Evolutionary conservation across 2,113 vertebrate genomes (phyloP).

Genomic region (Dascyllus trimaculatus): DNA sequence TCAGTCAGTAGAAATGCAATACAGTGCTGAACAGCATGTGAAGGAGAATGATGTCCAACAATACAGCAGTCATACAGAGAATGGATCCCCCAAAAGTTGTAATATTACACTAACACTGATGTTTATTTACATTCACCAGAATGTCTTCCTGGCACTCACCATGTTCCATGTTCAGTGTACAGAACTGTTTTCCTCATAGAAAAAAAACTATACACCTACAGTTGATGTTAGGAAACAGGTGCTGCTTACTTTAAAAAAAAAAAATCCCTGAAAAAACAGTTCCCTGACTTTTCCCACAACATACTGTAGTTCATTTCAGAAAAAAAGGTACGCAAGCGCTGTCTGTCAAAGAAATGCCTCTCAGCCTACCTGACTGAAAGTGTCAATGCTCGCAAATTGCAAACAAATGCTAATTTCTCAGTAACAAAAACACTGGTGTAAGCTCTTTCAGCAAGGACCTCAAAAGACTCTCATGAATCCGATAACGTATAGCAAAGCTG

Average conservation of each 20-base stretch:
- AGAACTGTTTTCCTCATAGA: not conserved
- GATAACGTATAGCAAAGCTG: constrained; percentile 8
- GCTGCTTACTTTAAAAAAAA: not conserved
- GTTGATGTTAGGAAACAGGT: constrained; percentile 4
- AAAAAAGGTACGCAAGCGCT: not conserved
- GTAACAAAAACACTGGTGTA: constrained; percentile 8
- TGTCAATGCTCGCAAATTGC: not conserved
- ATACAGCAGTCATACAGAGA: constrained; percentile 47
- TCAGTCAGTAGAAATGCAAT: constrained; percentile 50
- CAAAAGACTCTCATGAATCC: constrained; percentile 10
- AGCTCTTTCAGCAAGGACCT: not conserved
- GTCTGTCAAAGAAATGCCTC: constrained; percentile 8
- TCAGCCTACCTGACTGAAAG: not conserved
- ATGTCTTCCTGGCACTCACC: not conserved
- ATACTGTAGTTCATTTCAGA: not conserved
- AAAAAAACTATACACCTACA: not conserved
- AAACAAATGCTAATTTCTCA: constrained; percentile 5
- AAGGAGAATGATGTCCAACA: not conserved
- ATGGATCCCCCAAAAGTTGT: not conserved
- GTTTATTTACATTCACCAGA: constrained; percentile 30
- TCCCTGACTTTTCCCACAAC: constrained; percentile 20
- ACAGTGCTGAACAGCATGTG: constrained; percentile 15
- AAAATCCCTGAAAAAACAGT: constrained; percentile 33
- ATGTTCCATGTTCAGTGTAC: constrained; percentile 13
- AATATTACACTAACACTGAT: constrained; percentile 21